These are phyloP conservation scores for Eristalis tenax DNA, from an alignment of 2,888 invertebrate species.

Conservation along the genomic window DNA sequence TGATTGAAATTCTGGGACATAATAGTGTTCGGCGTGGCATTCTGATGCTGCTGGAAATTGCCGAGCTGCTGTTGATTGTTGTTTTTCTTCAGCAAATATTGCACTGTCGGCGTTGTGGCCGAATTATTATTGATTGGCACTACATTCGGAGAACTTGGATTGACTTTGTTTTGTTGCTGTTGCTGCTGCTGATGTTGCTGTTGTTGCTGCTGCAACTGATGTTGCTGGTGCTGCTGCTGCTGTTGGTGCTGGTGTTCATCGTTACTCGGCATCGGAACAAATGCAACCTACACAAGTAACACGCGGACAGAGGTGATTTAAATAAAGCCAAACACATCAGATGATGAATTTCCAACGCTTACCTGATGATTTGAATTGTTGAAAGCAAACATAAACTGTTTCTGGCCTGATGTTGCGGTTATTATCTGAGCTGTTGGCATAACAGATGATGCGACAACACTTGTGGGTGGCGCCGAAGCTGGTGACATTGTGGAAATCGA, in stretches of 20 bases:
- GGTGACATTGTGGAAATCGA: conserved; percentile 74
- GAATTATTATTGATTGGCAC: conserved; percentile 67
- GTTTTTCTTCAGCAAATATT: conserved; percentile 79
- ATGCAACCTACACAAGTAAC: conserved; percentile 67
- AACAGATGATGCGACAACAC: conserved; percentile 65
- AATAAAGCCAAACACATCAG: background rate
- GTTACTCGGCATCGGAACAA: conserved; percentile 71
- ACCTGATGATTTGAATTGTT: conserved; percentile 79
- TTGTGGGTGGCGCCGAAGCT: conserved; percentile 73
- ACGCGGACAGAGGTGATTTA: background rate
- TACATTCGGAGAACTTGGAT: conserved; percentile 62
- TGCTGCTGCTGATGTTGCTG: conserved; percentile 41
- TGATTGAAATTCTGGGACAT: conserved; percentile 68
- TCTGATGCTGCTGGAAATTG: conserved; percentile 43
- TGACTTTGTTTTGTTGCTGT: conserved; percentile 68
- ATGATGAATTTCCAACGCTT: conserved; percentile 1
- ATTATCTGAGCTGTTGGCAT: conserved; percentile 69
- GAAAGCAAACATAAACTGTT: conserved; percentile 78
- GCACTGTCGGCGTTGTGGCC: conserved; percentile 73
- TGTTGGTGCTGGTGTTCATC: conserved; percentile 45
- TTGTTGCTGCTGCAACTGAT: conserved; percentile 72
- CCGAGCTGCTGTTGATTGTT: conserved; percentile 74
- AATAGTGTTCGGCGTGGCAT: conserved; percentile 62
- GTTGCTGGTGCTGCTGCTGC: conserved; percentile 1
- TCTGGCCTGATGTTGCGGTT: conserved; percentile 74